Conservation (phyloP, 2,888 invertebrate species). For the Uropetala carovei region DNA sequence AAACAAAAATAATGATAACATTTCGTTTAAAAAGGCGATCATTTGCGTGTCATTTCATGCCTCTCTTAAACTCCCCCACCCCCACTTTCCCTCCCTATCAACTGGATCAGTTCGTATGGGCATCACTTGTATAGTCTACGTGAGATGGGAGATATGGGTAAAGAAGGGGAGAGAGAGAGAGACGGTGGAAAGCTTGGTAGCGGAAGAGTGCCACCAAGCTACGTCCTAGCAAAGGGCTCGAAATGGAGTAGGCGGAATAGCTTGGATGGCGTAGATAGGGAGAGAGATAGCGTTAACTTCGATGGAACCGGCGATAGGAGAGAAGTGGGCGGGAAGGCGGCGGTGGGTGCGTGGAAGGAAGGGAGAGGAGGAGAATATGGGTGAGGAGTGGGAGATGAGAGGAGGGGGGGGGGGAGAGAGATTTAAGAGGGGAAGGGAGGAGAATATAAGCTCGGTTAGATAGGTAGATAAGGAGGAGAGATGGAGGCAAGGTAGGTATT, state of each 20-base stretch:
- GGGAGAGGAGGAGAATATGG: background rate
- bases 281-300: constrained; percentile 43
- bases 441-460: constrained; percentile 48
- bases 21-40: background rate
- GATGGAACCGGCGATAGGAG: constrained; percentile 22
- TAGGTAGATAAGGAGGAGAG: constrained; percentile 29
- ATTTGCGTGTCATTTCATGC: background rate
- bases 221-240: background rate
- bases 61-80: background rate
- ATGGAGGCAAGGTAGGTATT: constrained; percentile 32
- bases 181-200: background rate
- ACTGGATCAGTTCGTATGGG: background rate
- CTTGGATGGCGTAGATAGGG: constrained; percentile 52
- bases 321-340: too few species aligned
- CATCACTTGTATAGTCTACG: background rate
- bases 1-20: background rate
- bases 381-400: background rate
- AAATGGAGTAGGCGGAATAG: constrained; percentile 5
- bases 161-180: background rate
- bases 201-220: background rate
- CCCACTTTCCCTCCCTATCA: background rate
- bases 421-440: background rate
- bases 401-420: background rate
- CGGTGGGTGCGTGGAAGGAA: background rate
- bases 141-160: background rate